Base-by-base conservation (phyloP, 2,888 invertebrate species). In the Hypercompe scribonia region DNA sequence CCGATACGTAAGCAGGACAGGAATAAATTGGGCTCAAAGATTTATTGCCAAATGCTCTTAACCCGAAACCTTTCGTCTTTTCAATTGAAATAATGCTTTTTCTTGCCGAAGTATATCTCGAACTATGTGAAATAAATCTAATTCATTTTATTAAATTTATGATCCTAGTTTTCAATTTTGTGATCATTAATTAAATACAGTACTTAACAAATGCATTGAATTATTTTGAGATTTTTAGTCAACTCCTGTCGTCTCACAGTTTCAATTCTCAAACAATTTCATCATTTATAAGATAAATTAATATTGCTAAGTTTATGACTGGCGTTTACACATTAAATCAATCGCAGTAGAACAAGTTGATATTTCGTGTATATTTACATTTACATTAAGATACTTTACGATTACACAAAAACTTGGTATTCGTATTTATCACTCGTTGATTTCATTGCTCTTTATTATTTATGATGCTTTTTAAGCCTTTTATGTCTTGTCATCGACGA, bases 21-120 rank as follows among this genome's bases (percentile, higher is more conserved):
- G 90, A 91, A 93, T 94, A 93, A 93, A 94, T 94, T 93, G 93
- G 91, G 86, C 89, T 87, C 86, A 86, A 89, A 87, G 93, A 95
- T 95, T 95, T 95, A 95, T 95, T 90, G 89, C 92, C 92, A 88
- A 95, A 94, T 92, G 94, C 95, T 95, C 91, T 95, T 93, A 94
- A 92, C 93, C 90, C 91, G 87, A 88, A 89, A 87, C 88, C 86
- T 90, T 88, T 86, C 85, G 85, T 83, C 79, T 82, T 76, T 82
- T 82, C 86, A 86, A 88, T 61, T 87, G 89, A 88, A 86, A 87
- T 84, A 82, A 80, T 81, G 84, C 87, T 89, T 89, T 88, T 90
- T 90, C 84, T 81, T 76, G 81, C 78, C 79, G 68, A 74, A 78
- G 85, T 81, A 76, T 74, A 86, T 86, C 86, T 80, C 81, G 75